Evolutionary conservation across 2,113 vertebrate species (phyloP).

Genomic region (Tympanuchus pallidicinctus): DNA sequence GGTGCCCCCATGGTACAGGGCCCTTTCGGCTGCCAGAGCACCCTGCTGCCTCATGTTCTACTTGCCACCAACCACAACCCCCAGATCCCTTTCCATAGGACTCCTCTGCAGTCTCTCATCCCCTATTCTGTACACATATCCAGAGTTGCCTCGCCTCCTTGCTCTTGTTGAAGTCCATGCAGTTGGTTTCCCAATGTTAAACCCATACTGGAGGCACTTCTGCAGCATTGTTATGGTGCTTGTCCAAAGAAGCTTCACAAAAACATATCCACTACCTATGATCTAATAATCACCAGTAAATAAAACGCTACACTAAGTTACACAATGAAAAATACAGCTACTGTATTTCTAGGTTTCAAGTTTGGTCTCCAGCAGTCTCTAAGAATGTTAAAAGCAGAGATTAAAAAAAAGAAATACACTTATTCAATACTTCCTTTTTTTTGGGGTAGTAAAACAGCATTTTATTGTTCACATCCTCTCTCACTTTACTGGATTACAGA

Average conservation of each 20-base stretch:
- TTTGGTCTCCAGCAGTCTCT: background rate
- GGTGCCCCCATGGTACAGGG: too few relatives aligned
- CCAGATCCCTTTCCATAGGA: too few relatives aligned
- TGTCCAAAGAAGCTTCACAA: background rate
- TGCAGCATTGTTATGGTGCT: background rate
- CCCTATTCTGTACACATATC: too few relatives aligned
- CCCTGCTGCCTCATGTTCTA: too few relatives aligned
- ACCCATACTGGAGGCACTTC: background rate
- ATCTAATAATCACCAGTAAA: background rate
- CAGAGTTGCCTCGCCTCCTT: too few relatives aligned
- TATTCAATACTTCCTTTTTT: background rate
- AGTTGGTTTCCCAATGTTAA: background rate
- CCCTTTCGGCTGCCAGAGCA: too few relatives aligned
- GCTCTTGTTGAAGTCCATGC: too few relatives aligned
- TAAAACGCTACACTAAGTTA: background rate
- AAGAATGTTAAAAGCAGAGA: background rate
- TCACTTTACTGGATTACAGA: background rate
- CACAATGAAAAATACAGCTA: background rate
- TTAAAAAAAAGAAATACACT: background rate
- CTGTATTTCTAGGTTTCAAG: background rate
- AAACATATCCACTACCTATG: background rate
- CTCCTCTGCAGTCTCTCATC: too few relatives aligned
- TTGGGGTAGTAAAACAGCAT: background rate
- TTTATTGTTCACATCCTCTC: fast-evolving
- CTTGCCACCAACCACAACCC: too few relatives aligned